Percentiles rank a stretch among this genome's conserved stretches.
These are phyloP conservation scores for Diorhabda elongata DNA, from an alignment of 1,140 invertebrate genomes.

Conservation along the genomic window DNA sequence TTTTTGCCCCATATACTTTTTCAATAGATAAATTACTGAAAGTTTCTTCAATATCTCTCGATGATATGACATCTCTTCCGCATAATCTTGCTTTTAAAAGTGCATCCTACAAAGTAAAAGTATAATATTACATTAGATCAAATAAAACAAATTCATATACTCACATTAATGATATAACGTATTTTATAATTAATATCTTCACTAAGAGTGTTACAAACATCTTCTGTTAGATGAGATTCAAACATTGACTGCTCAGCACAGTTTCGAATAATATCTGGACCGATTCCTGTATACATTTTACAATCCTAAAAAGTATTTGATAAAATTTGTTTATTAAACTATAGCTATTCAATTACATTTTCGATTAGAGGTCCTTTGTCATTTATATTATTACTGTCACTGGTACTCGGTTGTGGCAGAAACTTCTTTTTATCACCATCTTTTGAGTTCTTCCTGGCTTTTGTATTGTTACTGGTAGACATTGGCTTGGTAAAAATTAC, in stretches of 20 bases:
- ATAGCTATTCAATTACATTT: background rate
- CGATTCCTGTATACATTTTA: slow-evolving; percentile 39
- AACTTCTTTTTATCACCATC: slow-evolving; percentile 37
- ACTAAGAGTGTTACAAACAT: slow-evolving; percentile 36
- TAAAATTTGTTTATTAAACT: no score
- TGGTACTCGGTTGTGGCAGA: slow-evolving; percentile 17
- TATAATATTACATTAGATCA: no score
- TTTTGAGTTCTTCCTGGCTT: slow-evolving; percentile 30
- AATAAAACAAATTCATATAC: slow-evolving; percentile 20
- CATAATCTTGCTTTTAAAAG: slow-evolving; percentile 38
- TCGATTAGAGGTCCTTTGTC: slow-evolving; percentile 31
- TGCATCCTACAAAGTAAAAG: slow-evolving; percentile 36
- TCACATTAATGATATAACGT: slow-evolving; percentile 44
- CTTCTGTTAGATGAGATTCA: slow-evolving; percentile 34
- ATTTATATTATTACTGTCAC: slow-evolving; percentile 23
- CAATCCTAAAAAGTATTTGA: slow-evolving; percentile 33
- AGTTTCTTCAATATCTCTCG: slow-evolving; percentile 39
- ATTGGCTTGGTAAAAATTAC: background rate
- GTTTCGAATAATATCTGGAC: slow-evolving; percentile 32
- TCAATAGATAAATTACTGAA: slow-evolving; percentile 39
- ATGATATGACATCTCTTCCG: slow-evolving; percentile 34
- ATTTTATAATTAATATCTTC: slow-evolving; percentile 46
- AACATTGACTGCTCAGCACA: slow-evolving; percentile 36
- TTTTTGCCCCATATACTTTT: slow-evolving; percentile 41
- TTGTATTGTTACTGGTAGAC: slow-evolving; percentile 14